A percentile compares a stretch with the other conserved stretches of the same genome.
Conservation (phyloP, 2,797 vertebrate genomes). For the Leptodactylus fallax region DNA sequence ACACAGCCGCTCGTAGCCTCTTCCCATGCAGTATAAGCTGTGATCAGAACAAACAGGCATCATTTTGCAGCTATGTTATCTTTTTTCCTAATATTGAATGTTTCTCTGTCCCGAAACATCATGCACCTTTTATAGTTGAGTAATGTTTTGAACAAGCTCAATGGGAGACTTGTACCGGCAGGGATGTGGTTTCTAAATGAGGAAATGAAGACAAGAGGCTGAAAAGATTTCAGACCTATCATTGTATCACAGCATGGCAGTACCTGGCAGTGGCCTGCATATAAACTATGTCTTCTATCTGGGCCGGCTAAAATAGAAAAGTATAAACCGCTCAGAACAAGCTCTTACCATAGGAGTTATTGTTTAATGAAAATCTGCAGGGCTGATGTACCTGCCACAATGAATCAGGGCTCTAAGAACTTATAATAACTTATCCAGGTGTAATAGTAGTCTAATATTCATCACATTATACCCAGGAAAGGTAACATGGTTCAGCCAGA, state of each 20-base stretch:
- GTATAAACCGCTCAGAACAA: constrained; percentile 5
- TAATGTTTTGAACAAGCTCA: constrained; percentile 37
- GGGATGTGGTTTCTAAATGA: constrained; percentile 29
- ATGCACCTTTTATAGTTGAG: constrained; percentile 30
- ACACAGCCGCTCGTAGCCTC: neutral
- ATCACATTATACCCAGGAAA: neutral
- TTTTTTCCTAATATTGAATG: constrained; percentile 11
- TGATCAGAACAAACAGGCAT: constrained; percentile 27
- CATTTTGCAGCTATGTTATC: constrained; percentile 17
- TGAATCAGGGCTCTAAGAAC: neutral
- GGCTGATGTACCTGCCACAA: neutral
- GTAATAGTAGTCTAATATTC: neutral
- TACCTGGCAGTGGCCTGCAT: constrained; percentile 18
- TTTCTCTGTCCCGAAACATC: constrained; percentile 24
- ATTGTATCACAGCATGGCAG: constrained; percentile 46
- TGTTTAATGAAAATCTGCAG: constrained; percentile 29
- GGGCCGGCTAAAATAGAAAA: neutral
- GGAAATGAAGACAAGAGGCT: constrained; percentile 46
- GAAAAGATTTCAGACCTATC: constrained; percentile 53
- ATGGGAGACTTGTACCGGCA: constrained; percentile 36
- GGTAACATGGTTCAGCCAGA: neutral
- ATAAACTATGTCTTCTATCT: constrained; percentile 33
- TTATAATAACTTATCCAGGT: neutral
- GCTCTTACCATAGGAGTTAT: neutral
- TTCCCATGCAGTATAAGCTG: neutral